phyloP scores from a whole-genome alignment of 2,888 invertebrate species.

The Abrostola tripartita region DNA sequence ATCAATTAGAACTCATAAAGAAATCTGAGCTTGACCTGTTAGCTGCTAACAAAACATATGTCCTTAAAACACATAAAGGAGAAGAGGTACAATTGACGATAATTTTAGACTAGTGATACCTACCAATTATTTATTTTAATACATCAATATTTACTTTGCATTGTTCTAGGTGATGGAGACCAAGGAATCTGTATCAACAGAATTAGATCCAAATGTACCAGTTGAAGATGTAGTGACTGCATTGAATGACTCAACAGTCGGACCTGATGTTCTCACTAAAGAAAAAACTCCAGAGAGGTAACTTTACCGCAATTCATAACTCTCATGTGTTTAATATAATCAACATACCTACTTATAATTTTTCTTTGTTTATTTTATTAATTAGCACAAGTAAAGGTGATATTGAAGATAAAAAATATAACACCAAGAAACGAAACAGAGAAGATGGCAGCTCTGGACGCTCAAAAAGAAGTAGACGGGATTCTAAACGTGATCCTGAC shows the following conservation, averaged over 20 bases:
- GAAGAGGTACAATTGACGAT: constrained; percentile 86
- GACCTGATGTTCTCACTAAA: constrained; percentile 64
- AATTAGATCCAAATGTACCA: constrained; percentile 89
- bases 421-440: constrained; percentile 65
- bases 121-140: not conserved
- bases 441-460: constrained; percentile 63
- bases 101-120: constrained; percentile 1
- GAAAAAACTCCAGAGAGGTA: constrained; percentile 64
- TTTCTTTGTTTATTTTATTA: constrained; percentile 15
- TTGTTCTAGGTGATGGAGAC: constrained; percentile 88
- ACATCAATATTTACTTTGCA: constrained; percentile 10
- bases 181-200: constrained; percentile 89
- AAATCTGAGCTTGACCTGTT: constrained; percentile 95
- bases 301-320: constrained; percentile 23
- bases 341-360: not conserved
- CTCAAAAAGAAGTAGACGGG: constrained; percentile 71
- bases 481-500: constrained; percentile 75
- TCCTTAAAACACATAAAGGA: constrained; percentile 98
- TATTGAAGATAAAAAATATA: constrained; percentile 41
- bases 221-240: constrained; percentile 91
- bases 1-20: constrained; percentile 96
- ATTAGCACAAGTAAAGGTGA: constrained; percentile 54
- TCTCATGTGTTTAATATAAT: not conserved
- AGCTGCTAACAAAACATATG: constrained; percentile 93
- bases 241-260: constrained; percentile 86